Conservation (phyloP, 2,797 vertebrate genomes). For the Chloroceryle inda region DNA sequence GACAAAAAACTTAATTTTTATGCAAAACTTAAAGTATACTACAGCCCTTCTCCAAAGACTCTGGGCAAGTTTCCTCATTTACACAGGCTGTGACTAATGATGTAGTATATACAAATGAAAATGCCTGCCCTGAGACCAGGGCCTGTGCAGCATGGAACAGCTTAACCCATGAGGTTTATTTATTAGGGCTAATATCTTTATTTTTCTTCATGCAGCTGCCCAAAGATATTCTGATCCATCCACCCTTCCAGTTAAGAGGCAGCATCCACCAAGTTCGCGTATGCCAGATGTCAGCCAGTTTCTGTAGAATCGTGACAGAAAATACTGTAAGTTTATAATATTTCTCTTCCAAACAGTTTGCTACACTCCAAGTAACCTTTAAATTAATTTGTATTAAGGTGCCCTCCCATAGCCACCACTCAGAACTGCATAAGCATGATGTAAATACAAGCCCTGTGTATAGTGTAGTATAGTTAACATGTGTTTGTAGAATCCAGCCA, state of each 20-base stretch:
- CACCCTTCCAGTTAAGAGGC: background rate
- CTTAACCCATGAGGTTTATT: background rate
- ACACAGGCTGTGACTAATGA: background rate
- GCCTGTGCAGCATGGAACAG: background rate
- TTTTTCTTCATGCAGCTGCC: background rate
- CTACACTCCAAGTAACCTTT: background rate
- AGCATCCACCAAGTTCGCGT: background rate
- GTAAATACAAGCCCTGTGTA: background rate
- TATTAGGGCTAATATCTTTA: background rate
- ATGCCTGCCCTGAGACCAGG: background rate
- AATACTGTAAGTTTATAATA: background rate
- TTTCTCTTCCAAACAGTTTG: background rate
- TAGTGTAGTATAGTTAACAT: background rate
- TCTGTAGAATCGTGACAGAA: background rate
- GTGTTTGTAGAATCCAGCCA: conserved; percentile 9
- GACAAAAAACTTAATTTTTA: background rate
- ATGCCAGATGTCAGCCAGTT: background rate
- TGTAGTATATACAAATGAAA: background rate
- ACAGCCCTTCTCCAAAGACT: background rate
- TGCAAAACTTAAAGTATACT: background rate
- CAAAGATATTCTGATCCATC: background rate
- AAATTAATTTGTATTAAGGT: background rate
- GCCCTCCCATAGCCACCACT: background rate
- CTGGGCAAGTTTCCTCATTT: background rate
- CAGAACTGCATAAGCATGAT: background rate